Base-by-base conservation (phyloP, 2,888 invertebrate species). In the Mesoligia furuncula region DNA sequence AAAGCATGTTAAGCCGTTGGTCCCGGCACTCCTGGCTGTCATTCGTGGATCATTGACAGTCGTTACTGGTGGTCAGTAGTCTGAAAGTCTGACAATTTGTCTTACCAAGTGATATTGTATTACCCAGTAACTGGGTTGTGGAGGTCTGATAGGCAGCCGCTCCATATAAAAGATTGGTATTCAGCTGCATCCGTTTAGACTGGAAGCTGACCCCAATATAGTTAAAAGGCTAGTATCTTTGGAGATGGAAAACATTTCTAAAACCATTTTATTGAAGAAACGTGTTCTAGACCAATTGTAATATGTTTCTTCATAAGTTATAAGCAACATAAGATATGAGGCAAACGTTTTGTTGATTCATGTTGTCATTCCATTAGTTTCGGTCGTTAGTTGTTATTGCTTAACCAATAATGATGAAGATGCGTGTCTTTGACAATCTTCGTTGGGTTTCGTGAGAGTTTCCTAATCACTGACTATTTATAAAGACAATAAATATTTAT, bases 341-440 rank as follows among this genome's bases (percentile, higher is more conserved):
- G 67, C 15, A 71, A 77, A 48, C 42, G 57, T 64, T 62, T 72
- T 67, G 45, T 69, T 45, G 57, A 69, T 69, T 64, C n/a, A 36
- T 83, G 48, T 77, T 48, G 59, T 39, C 13, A 48, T 71, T 66
- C 3, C 8, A 36, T 73, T 57, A 27, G 66, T 77, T 77, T 72
- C 27, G 39, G 20, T 68, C n/a, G 17, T 68, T 67, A 42, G 24
- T 36, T 62, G 27, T 31, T 20, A 42, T 82, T 80, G 65, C 42
- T 0, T 31, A 68, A 75, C 48, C 24, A 17, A 36, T 45, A 54
- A 27, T 51, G 36, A 71, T 39, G 13, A 42, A 71, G 70, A 66
- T 39, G 39, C 7, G 31, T 13, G 13, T 59, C 27, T 65, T 39
- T 31, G 57, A 36, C 31, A 75, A 59, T 48, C 45, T 42, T 8